Evolutionary conservation across 2,888 invertebrate species (phyloP).

Genomic region (Mycalesis mineus): DNA sequence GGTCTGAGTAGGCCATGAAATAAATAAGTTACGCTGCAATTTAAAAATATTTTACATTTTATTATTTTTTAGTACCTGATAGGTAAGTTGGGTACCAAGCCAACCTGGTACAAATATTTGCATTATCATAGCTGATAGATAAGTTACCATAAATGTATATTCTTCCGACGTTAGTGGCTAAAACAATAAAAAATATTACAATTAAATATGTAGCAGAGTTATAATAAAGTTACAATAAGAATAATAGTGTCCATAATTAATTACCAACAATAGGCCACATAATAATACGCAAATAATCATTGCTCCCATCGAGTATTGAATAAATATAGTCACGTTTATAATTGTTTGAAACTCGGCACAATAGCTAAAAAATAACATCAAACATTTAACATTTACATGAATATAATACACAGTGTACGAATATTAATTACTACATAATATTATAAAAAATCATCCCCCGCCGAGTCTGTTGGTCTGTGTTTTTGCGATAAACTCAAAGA

Average conservation of each 20-base stretch:
- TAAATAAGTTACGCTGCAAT: too few relatives aligned
- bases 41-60: too few relatives aligned
- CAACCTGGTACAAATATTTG: slow-evolving; percentile 51
- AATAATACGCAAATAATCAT: slow-evolving; percentile 49
- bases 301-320: slow-evolving; percentile 49
- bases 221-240: too few relatives aligned
- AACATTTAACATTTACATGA: not conserved
- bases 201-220: too few relatives aligned
- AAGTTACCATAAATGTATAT: slow-evolving; percentile 42
- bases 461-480: too few relatives aligned
- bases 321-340: slow-evolving; percentile 43
- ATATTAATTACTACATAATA: too few relatives aligned
- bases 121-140: slow-evolving; percentile 41
- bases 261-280: slow-evolving; percentile 49
- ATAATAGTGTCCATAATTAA: too few relatives aligned
- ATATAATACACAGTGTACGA: not conserved
- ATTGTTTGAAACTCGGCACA: slow-evolving; percentile 36
- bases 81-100: slow-evolving; percentile 47
- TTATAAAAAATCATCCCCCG: too few relatives aligned
- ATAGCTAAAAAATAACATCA: slow-evolving; percentile 11
- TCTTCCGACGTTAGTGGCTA: slow-evolving; percentile 45
- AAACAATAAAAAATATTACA: slow-evolving; percentile 25
- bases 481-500: too few relatives aligned
- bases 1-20: too few relatives aligned
- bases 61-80: too few relatives aligned